Evolutionary conservation across 1,140 invertebrate species (phyloP), one percentile per base, ranked within the genome.

Genomic region (Halictus rubicundus): DNA sequence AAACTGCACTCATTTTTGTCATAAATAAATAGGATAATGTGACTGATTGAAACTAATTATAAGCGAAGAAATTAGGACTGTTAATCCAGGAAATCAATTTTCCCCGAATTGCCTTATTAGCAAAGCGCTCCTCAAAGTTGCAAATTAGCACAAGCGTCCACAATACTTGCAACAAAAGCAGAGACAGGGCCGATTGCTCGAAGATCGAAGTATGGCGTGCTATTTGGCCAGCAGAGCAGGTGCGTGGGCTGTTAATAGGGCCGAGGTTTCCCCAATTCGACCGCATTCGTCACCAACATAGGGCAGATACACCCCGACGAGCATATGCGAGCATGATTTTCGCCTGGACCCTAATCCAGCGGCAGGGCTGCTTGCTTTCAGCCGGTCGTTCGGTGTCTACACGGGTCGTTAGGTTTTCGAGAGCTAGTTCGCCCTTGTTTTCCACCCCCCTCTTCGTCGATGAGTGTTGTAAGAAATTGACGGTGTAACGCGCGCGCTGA

Each of bases 351-450:
- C 77, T 84, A 80, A 80, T 85, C 76, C 27, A 14, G 61, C 27
- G 14, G 1, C 21, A 21, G 6, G 54, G 21, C 54, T 6, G n/a
- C 3, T 6, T 27, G 19, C n/a, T 65, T 65, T n/a, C 49, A 52
- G 49, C 64, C 32, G 59, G 69, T 59, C 82, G 46, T 83, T 77
- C 81, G 64, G 32, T 23, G 78, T 32, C 25, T 32, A 19, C 70
- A 82, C 23, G 80, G 72, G 23, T 82, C 80, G 84, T 85, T 86
- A 80, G 64, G 39, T 79, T 86, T 77, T 73, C 57, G 64, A 82
- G 72, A 78, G 32, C 16, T 16, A 10, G 49, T 19, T 12, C 25
- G 32, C 63, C 64, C 19, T 32, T 19, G 59, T 52, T 65, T 23
- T 54, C 42, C 42, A 54, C 42, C 39, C 63, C 63, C 49, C 54